Evolutionary conservation across 1,140 invertebrate species (phyloP), one percentile per base, ranked within the genome.

Genomic region (Sycophaga agraensis): DNA sequence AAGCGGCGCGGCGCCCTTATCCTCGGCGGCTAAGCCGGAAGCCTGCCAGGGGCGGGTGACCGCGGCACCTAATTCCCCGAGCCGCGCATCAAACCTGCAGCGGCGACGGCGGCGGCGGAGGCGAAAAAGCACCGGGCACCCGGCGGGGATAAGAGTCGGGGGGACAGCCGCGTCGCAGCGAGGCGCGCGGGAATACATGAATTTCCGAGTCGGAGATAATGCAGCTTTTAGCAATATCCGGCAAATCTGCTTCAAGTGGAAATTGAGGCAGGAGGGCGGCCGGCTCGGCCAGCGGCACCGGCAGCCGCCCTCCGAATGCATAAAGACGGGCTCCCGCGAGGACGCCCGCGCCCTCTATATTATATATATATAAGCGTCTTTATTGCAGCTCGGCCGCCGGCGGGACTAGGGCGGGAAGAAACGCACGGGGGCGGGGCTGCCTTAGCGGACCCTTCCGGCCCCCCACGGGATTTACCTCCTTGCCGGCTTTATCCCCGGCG

Each of bases 221-320:
- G 48, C 34, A 35, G 57, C 57, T 59, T 59, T 59, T 59, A 51
- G 48, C 48, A 43, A 59, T 59, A 59, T 43, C 26, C 48, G n/a
- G 26, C 51, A 59, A 59, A 59, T 51, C 57, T 42, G 57, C 35
- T 28, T 31, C 21, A 34, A 50, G 48, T 50, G 26, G 45, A 51
- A 51, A 51, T 59, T 51, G 34, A 50, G 50, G 56, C 17, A 35
- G 7, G 17, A 34, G 5, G 11, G 14, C 21, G 16, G 9, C 12
- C 16, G 35, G 16, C 50, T 17, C 7, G 4, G 4, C 2, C 2
- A 14, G 31, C 3, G 9, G 17, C 14, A 22, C 3, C 9, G 4
- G 48, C 31, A 14, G 17, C 21, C 42, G 12, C 35, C 21, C 19
- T 2, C 7, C 12, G 16, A 42, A 31, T 51, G 17, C 17, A 21